Evolutionary conservation across 2,888 invertebrate genomes (phyloP), one percentile per base, ranked within the genome.

Genomic region (Diadegma fenestrale): DNA sequence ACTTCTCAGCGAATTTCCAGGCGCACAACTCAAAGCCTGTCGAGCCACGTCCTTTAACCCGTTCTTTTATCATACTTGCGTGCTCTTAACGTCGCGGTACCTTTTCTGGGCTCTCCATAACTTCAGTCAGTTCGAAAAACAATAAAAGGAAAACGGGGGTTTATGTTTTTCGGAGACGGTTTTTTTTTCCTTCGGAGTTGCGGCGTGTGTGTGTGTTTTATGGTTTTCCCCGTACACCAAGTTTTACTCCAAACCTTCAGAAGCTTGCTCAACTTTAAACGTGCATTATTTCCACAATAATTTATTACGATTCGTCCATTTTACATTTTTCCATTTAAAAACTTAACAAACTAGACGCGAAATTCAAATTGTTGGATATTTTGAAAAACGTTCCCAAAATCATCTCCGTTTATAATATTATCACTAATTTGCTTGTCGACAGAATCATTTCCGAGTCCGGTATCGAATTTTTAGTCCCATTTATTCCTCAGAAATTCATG

Each of bases 51-150:
- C 22, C 17, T 68, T 43, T 22, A 43, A 68, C 17, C 8, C 22
- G 10, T 43, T 41, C 22, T 43, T 45, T 26, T 14, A 26, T 68
- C 26, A 26, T 30, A 68, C 43, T 68, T n/a, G 68, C 45, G 68
- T 68, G 68, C 45, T 43, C n/a, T 26, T 10, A 68, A 45, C 68
- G 26, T 26, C 26, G 26, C 26, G 26, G 14, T 17, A 14, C 43
- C 68, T 17, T 45, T 30, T 30, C 26, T 26, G 26, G 6, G 43
- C 43, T 26, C 14, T 26, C 68, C 17, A 45, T 30, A 45, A 68
- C 30, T 68, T 26, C 45, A 26, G 8, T 45, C 26, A 68, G 17
- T 68, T 30, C 17, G n/a, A 45, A 19, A 51, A 41, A 37, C 41
- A 12, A 41, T 68, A 10, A 17, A 45, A 45, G 17, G 30, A 68